Base-by-base conservation (phyloP, 2,797 vertebrate species). In the Muscicapa comitata region DNA sequence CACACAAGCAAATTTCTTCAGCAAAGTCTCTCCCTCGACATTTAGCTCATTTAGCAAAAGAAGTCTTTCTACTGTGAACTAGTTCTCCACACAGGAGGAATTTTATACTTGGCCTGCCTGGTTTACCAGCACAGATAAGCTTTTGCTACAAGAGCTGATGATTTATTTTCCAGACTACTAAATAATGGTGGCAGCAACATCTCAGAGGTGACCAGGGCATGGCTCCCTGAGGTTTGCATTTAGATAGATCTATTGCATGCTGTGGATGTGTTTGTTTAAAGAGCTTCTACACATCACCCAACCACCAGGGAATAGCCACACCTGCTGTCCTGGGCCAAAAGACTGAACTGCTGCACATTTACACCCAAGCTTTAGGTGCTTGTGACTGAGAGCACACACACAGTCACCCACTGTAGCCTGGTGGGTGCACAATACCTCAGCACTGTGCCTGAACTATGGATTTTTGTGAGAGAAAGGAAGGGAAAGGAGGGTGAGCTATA, bases 381-480 rank as follows among this genome's bases (percentile, higher is more conserved):
- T 66, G 42, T 17, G 48, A 14, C 25, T 2, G 33, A 66, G 72
- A 85, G 53, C 18, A 55, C 3, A 3, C 10, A 5, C 7, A 35
- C 11, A 38, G 14, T 10, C 35, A 38, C 3, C 14, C 67, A 16
- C 35, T 17, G 23, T 53, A 67, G n/a, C 29, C 55, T 48, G 4
- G 0, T 0, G 12, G 17, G 29, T 21, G 17, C 18, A 33, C 48
- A 35, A 0, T 3, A 71, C 19, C 14, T 24, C 76, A 58, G 6
- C 28, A 11, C 2, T 4, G 31, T 6, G 31, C 57, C 43, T 31
- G 14, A 80, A 57, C 19, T 13, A 21, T 0, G 23, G n/a, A 28
- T 67, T 67, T 91, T 50, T 40, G 33, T 26, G 25, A 73, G 25
- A 31, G 38, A 72, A 94, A 88, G 11, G 31, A 10, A 28, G 31